Percentiles rank a stretch among this genome's conserved stretches.
These are phyloP conservation scores for Sebastes diploproa DNA, from an alignment of 2,797 vertebrate species.

Conservation along the genomic window DNA sequence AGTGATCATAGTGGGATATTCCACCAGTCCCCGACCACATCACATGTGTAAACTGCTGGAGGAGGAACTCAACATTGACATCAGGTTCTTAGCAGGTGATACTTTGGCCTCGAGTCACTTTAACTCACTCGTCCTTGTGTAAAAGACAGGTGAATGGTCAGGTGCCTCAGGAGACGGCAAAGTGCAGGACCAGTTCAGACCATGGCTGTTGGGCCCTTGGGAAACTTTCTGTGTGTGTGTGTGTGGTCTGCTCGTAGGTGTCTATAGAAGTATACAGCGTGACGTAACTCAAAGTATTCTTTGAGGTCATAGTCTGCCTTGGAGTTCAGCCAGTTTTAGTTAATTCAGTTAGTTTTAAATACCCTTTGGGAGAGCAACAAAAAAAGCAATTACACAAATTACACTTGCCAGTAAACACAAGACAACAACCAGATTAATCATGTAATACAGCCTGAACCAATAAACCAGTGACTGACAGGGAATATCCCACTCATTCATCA, in stretches of 20 bases:
- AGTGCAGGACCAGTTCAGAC: not conserved
- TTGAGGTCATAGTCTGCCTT: not conserved
- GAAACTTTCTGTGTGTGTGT: not conserved
- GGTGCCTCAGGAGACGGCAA: not conserved
- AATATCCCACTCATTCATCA: not conserved
- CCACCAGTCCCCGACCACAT: not conserved
- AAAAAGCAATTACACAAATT: not conserved
- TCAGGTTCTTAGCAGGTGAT: not conserved
- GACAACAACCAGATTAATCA: not conserved
- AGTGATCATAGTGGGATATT: not conserved
- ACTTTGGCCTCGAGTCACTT: not conserved
- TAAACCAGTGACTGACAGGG: not conserved
- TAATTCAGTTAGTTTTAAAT: not conserved
- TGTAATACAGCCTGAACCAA: not conserved
- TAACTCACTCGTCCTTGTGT: not conserved
- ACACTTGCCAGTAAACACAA: conserved; percentile 3
- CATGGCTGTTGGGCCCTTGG: not conserved
- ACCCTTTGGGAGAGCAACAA: conserved; percentile 5
- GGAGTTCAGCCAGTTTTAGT: not conserved
- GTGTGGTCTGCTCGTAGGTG: not conserved
- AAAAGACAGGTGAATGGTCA: conserved; percentile 14
- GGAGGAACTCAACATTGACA: not conserved
- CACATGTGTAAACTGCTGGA: not conserved
- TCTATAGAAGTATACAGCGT: not conserved
- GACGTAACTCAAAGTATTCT: not conserved